Conservation (phyloP, 2,113 vertebrate genomes). For the Chaenocephalus aceratus region DNA sequence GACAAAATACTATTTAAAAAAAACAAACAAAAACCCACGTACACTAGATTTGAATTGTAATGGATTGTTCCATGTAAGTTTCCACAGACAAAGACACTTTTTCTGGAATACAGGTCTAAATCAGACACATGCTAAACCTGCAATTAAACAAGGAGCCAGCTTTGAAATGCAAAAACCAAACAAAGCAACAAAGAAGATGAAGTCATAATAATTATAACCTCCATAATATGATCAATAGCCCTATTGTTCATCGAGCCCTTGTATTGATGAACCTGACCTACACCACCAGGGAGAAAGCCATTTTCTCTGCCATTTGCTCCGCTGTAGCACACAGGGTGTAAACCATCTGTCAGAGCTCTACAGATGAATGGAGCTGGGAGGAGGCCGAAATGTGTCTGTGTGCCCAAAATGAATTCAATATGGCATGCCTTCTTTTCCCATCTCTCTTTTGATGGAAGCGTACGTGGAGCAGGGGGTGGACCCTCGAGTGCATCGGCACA, state of each 20-base stretch:
- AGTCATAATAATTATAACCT: neutral
- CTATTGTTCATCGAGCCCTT: neutral
- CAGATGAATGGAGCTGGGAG: slow-evolving; percentile 61
- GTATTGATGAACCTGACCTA: slow-evolving; percentile 31
- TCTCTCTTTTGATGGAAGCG: slow-evolving; percentile 13
- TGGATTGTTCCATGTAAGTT: neutral
- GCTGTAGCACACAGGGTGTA: slow-evolving; percentile 36
- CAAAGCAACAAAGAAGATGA: neutral
- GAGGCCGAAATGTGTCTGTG: slow-evolving; percentile 55
- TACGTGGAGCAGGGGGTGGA: slow-evolving; percentile 26
- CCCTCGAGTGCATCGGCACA: slow-evolving; percentile 47
- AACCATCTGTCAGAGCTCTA: slow-evolving; percentile 57
- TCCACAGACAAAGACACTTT: neutral
- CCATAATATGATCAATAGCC: neutral
- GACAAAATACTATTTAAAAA: too few species aligned
- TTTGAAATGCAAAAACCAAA: slow-evolving; percentile 11
- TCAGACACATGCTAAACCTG: slow-evolving; percentile 1
- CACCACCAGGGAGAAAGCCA: slow-evolving; percentile 39
- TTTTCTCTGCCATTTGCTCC: slow-evolving; percentile 57
- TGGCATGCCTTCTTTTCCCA: slow-evolving; percentile 50
- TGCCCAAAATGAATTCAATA: slow-evolving; percentile 60
- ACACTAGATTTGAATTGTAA: neutral
- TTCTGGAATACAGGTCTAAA: slow-evolving; percentile 14
- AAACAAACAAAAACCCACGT: too few species aligned
- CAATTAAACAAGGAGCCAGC: neutral